Conservation (phyloP, 2,113 vertebrate species). For the Chrysemys picta region DNA sequence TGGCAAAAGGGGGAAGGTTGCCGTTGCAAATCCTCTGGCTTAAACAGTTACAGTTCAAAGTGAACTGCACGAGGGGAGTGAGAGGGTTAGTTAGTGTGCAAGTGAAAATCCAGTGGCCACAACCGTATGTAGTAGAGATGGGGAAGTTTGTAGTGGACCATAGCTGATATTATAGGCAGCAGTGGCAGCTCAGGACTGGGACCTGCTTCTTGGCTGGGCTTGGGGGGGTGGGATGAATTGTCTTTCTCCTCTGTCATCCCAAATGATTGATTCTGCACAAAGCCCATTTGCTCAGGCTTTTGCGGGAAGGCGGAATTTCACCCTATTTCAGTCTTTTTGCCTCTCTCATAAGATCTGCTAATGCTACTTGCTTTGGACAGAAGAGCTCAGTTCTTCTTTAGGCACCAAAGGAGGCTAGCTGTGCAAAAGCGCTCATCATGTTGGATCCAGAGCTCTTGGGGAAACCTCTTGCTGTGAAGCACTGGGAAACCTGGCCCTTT, state of each 20-base stretch:
- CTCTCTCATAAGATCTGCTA: background rate
- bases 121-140: background rate
- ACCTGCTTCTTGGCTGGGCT: background rate
- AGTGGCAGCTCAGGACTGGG: background rate
- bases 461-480: background rate
- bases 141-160: background rate
- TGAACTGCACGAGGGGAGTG: background rate
- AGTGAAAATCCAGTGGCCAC: background rate
- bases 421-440: background rate
- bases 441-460: background rate
- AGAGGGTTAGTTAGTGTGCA: background rate
- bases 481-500: background rate
- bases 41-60: background rate
- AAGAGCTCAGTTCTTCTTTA: background rate
- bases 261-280: background rate
- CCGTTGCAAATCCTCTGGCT: background rate
- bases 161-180: background rate
- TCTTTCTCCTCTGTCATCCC: background rate
- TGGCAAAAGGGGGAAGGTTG: background rate
- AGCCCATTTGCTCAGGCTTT: background rate
- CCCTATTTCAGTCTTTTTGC: background rate
- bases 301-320: background rate
- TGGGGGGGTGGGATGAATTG: background rate
- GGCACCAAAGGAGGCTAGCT: background rate
- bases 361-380: background rate